Conservation (phyloP, 2,888 invertebrate species). For the Ophraella communa region DNA sequence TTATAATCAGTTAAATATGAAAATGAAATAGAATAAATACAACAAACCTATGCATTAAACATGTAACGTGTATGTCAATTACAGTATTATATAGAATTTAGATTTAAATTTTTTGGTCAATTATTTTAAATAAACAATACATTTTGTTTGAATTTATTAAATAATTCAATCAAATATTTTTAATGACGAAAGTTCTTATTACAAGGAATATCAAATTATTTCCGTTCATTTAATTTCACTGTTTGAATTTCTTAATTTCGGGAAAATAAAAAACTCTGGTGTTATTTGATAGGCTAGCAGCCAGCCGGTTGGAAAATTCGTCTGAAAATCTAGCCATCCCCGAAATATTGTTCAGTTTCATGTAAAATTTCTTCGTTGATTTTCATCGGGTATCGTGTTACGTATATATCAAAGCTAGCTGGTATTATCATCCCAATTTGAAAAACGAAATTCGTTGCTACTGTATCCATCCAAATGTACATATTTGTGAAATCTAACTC, state of each 20-base stretch:
- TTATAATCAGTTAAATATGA: too few species aligned
- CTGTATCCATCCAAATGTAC: too few species aligned
- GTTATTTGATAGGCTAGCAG: conserved; percentile 11
- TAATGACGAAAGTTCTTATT: neutral
- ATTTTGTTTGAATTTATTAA: neutral
- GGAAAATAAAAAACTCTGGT: neutral
- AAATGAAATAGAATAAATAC: too few species aligned
- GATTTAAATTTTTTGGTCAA: too few species aligned
- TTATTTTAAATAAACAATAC: too few species aligned
- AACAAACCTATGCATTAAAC: too few species aligned
- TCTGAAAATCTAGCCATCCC: conserved; percentile 14
- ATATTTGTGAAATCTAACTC: too few species aligned
- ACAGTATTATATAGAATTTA: too few species aligned
- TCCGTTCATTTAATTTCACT: neutral
- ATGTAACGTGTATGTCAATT: too few species aligned
- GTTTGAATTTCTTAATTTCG: neutral
- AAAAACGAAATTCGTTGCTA: neutral
- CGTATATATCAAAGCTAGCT: conserved; percentile 10
- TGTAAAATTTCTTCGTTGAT: conserved; percentile 27
- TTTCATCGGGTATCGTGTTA: conserved; percentile 13
- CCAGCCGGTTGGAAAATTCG: conserved; percentile 14
- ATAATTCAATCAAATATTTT: neutral
- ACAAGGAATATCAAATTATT: neutral
- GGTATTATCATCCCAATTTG: conserved; percentile 4
- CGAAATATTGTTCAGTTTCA: conserved; percentile 22